phyloP scores from a whole-genome alignment of 2,113 vertebrate species.

The Prolemur simus region DNA sequence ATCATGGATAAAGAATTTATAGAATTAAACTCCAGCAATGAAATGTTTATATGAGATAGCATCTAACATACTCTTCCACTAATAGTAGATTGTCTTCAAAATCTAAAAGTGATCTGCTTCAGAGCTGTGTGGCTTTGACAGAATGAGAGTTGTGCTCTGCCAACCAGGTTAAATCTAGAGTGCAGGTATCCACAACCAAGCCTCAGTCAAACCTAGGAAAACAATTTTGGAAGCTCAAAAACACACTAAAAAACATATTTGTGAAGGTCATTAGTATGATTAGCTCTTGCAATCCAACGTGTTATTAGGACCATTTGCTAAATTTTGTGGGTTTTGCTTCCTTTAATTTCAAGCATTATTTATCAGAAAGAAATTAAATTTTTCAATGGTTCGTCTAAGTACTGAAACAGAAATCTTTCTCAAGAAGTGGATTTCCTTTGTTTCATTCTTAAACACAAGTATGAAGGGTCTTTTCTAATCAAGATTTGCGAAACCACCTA shows the following conservation, averaged over 20 bases:
- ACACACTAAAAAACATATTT: neutral
- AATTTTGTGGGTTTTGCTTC: neutral
- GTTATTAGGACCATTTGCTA: slow-evolving; percentile 1
- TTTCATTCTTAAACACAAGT: neutral
- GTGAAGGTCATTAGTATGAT: neutral
- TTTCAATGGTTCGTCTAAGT: neutral
- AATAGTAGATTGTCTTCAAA: neutral
- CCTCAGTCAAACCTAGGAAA: slow-evolving; percentile 37
- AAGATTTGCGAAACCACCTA: neutral
- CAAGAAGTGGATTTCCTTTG: neutral
- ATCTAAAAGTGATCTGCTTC: neutral
- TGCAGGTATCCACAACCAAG: neutral
- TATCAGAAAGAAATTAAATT: slow-evolving; percentile 43
- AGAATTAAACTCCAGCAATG: neutral
- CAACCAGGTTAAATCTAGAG: neutral
- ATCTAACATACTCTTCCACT: neutral
- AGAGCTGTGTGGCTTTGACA: neutral
- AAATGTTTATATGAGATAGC: neutral
- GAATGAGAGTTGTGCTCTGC: neutral
- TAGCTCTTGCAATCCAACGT: neutral
- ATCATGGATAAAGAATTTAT: neutral
- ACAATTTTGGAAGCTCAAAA: slow-evolving; percentile 25
- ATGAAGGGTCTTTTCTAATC: neutral
- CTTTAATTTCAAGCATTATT: neutral
- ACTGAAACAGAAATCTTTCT: slow-evolving; percentile 5